A percentile compares a stretch with the other conserved stretches of the same genome.
Evolutionary conservation across 2,888 invertebrate genomes (phyloP).

Genomic region (Diaprepes abbreviatus): DNA sequence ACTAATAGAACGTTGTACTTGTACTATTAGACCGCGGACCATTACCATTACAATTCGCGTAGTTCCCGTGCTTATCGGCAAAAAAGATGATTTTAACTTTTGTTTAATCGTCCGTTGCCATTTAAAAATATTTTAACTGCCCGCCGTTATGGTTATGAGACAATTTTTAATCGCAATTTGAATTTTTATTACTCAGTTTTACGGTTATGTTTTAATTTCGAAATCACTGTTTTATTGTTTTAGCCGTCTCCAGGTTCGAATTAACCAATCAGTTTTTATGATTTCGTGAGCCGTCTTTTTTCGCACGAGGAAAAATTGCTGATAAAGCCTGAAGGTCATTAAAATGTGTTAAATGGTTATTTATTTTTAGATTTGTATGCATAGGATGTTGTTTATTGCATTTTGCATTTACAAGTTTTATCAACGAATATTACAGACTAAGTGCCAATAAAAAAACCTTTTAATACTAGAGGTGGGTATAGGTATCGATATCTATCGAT

Average conservation of each 20-base stretch:
- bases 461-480: too few relatives aligned
- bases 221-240: conserved; percentile 29
- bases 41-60: conserved; percentile 4
- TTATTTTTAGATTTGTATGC: too few relatives aligned
- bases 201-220: conserved; percentile 40
- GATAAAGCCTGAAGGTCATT: background rate
- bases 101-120: conserved; percentile 24
- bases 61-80: background rate
- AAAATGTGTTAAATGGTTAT: background rate
- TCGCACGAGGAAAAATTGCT: background rate
- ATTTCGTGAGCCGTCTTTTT: background rate
- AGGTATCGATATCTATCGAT: too few relatives aligned
- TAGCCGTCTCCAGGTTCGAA: conserved; percentile 3
- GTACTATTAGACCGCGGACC: too few relatives aligned
- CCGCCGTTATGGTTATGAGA: conserved; percentile 40
- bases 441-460: too few relatives aligned
- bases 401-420: too few relatives aligned
- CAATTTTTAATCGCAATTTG: conserved; percentile 32
- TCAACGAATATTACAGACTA: too few relatives aligned
- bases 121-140: conserved; percentile 36
- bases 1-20: too few relatives aligned
- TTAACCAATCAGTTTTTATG: conserved; percentile 14
- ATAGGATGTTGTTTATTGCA: too few relatives aligned
- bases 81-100: background rate
- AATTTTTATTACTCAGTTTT: conserved; percentile 28